Evolutionary conservation across 2,888 invertebrate species (phyloP).

Genomic region (Troides oblongomaculatus): DNA sequence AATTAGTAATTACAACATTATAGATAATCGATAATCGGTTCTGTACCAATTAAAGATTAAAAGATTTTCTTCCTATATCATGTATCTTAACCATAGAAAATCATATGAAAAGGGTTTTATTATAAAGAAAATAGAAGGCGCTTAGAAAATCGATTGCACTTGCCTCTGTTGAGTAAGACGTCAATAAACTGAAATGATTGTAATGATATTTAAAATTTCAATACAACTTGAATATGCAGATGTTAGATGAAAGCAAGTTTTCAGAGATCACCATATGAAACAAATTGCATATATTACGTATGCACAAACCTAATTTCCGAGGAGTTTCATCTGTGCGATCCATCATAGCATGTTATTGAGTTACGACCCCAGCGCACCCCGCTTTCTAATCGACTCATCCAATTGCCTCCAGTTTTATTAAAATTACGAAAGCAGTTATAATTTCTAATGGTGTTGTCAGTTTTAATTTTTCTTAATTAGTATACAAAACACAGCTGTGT

Average conservation of each 20-base stretch:
- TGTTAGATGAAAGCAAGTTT: not conserved
- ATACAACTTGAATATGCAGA: not conserved
- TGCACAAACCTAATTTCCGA: slow-evolving; percentile 27
- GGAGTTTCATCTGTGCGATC: slow-evolving; percentile 39
- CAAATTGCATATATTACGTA: slow-evolving; percentile 28
- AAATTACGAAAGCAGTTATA: slow-evolving; percentile 35
- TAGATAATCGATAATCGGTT: no score
- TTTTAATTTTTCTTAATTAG: not conserved
- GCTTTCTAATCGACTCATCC: slow-evolving; percentile 36
- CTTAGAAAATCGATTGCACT: no score
- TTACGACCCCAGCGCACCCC: slow-evolving; percentile 38
- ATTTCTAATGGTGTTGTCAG: slow-evolving; percentile 8
- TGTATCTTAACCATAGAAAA: no score
- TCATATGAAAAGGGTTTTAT: no score
- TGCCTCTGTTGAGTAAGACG: no score
- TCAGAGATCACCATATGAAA: slow-evolving; percentile 12
- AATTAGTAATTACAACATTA: not conserved
- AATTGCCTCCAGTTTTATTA: slow-evolving; percentile 39
- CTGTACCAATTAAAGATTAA: no score
- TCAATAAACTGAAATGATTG: no score
- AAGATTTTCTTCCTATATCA: no score
- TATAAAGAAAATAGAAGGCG: no score
- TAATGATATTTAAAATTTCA: not conserved
- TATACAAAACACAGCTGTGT: no score
- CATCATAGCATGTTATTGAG: slow-evolving; percentile 42